Evolutionary conservation across 1,140 invertebrate genomes (phyloP), one percentile per base, ranked within the genome.

Genomic region (Linepithema humile): DNA sequence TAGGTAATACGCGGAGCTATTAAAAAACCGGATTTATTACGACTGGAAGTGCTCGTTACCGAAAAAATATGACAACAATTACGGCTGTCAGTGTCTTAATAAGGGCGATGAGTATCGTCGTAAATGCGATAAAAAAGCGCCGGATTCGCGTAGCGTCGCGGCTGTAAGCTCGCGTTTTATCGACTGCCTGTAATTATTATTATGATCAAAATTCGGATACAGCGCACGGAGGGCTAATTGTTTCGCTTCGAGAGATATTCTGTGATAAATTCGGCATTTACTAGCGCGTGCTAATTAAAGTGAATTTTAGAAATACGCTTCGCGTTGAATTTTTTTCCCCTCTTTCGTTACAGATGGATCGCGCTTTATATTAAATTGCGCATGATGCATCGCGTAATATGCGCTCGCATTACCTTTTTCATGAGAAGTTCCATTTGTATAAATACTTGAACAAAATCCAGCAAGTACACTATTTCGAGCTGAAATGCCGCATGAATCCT

Each of bases 61-160:
- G 73, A 82, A 87, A 87, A 87, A 84, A 87, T 88, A 70, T 69
- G 48, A 53, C 82, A 87, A 57, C 69, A 74, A 65, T 87, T 87
- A 88, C 26, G 73, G 59, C 73, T 73, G 72, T 83, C 85, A 88
- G 82, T 69, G 48, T 69, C 45, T 55, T 74, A 87, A 84, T 87
- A 64, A 80, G 72, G 86, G 59, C 17, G 35, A 70, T 69, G 64
- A 80, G 75, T 80, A 55, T 80, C 50, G 45, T 70, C 64, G 75
- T 80, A 80, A 80, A 75, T 3, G 55, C 26, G 17, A 17, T 60
- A 74, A 60, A 74, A 38, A 67, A 55, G 35, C 75, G 23, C 40
- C 23, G 6, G 64, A 69, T 32, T 40, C 50, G 35, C 48, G 64
- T 32, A 57, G 55, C n/a, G 35, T 40, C n/a, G 62, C 7, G 3